Conservation (phyloP, 2,888 invertebrate genomes). For the Mesorhabditis belari region DNA sequence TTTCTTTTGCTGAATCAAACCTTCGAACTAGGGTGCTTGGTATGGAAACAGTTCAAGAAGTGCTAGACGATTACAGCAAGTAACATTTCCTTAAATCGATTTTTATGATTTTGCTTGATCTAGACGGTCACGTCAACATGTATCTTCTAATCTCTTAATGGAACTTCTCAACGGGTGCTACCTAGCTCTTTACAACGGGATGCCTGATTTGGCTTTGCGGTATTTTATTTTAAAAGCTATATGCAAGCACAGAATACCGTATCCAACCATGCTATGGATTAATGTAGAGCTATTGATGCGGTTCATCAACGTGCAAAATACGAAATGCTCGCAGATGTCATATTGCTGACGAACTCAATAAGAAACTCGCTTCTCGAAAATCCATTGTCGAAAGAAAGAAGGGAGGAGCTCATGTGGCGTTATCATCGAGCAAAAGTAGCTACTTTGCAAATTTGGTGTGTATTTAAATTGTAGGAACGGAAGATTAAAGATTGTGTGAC, state of each 20-base stretch:
- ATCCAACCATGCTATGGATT: neutral
- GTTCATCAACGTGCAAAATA: conserved; percentile 80
- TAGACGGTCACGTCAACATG: conserved; percentile 66
- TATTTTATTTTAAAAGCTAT: neutral
- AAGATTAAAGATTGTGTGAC: conserved; percentile 70
- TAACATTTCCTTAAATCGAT: neutral
- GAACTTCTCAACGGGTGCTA: conserved; percentile 81
- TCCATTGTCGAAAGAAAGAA: conserved; percentile 72
- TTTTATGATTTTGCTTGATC: neutral
- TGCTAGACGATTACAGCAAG: conserved; percentile 8
- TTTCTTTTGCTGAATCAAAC: neutral
- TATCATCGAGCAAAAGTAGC: conserved; percentile 15
- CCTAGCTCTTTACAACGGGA: conserved; percentile 85
- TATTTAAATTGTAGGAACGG: conserved; percentile 7
- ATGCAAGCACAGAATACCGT: neutral
- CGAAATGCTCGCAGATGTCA: conserved; percentile 79
- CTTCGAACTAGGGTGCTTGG: conserved; percentile 10
- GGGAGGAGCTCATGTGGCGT: conserved; percentile 54
- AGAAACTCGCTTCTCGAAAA: conserved; percentile 77
- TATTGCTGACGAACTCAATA: conserved; percentile 67
- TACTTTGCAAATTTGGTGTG: neutral
- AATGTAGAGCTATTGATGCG: conserved; percentile 72
- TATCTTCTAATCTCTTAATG: conserved; percentile 75
- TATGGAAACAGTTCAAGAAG: neutral
- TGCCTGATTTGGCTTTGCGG: conserved; percentile 71